Base-by-base conservation (phyloP, 2,888 invertebrate genomes). In the Ormyrus labotus region DNA sequence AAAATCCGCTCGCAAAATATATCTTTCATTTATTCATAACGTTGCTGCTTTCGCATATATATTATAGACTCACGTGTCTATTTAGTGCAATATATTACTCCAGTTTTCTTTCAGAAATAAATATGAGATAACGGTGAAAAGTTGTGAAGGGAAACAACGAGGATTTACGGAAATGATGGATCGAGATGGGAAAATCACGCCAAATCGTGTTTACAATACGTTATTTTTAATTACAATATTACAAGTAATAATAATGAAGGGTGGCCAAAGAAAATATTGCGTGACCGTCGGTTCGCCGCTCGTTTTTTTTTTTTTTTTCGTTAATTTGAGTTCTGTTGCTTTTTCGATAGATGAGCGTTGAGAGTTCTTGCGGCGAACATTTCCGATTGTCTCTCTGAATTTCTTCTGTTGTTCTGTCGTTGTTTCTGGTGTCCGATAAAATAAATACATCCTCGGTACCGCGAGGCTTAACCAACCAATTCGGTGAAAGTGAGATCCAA, bases 401-500 rank as follows among this genome's bases (percentile, higher is more conserved):
- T 72, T 63, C 51, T 55, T 57, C 34, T 77, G 50, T 47, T 70
- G 13, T 55, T 70, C 60, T 74, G 67, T 80, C 69, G 57, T 63
- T 70, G 76, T 50, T n/a, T 47, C 2, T 70, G 72, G 13, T 63
- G 74, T 78, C 13, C 19, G 45, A 67, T 67, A 19, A 69, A 61
- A 71, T 53, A 73, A 74, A 19, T 69, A 57, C 45, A 69, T 82
- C 58, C 13, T 63, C 47, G 67, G 58, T 58, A 11, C 13, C 19
- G 67, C 76, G 60, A 69, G 74, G 47, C 82, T 91, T 90, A 92
- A 89, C 92, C 91, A 87, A 92, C 91, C 86, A 96, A 95, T 92
- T 96, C 96, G 93, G 98, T 97, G 94, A 99, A 99, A 91, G 99
- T 99, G 91, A 97, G 96, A 93, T 99, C 99, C 94, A 99, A 94